Base-by-base conservation (phyloP, 37 sponge, comb jelly and placozoan genomes). In the Cliona cf. orientalis region DNA sequence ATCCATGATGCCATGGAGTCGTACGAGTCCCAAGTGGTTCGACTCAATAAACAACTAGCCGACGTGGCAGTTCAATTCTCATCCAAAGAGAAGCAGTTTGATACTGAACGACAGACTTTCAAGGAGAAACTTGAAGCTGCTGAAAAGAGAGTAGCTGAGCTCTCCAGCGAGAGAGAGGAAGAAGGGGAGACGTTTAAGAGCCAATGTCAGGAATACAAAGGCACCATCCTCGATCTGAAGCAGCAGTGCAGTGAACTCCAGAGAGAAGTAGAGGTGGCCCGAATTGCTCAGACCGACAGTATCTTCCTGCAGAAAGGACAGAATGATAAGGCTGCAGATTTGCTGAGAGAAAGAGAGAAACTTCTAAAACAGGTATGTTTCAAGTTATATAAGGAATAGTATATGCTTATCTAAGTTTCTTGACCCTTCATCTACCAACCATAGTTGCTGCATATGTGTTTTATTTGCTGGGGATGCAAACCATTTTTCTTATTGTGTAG, bases 41-140 rank as follows among this genome's bases (percentile, higher is more conserved):
- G 5, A 14, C 81, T 81, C 5, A 81, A 81, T 45, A 59, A 60
- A 40, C 81, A 81, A 72, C 57, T 81, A 26, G 58, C 56, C 19
- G 71, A 69, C 42, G 42, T 71, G 34, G 34, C 71, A 28, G 35
- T 71, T 12, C 12, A 70, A 9, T 42, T 59, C 3, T 29, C 60
- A 0, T 39, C n/a, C 42, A n/a, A 44, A 6, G 22, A 59, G 71
- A 69, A 69, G 59, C 53, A 66, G 56, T 23, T 45, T 1, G 40
- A 45, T 26, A 42, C 42, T 4, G 68, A 46, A 5, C 26, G 6
- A 17, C 3, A 56, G 26, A 40, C 59, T n/a, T 61, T 80, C 26
- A 28, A 37, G 17, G 21, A 2, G 37, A 23, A 80, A n/a, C 43
- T 80, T n/a, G 61, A 70, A 2, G 14, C 2, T 11, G 28, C 44